Conservation (phyloP, 23 tunicate genomes). For the Phallusia fumigata region DNA sequence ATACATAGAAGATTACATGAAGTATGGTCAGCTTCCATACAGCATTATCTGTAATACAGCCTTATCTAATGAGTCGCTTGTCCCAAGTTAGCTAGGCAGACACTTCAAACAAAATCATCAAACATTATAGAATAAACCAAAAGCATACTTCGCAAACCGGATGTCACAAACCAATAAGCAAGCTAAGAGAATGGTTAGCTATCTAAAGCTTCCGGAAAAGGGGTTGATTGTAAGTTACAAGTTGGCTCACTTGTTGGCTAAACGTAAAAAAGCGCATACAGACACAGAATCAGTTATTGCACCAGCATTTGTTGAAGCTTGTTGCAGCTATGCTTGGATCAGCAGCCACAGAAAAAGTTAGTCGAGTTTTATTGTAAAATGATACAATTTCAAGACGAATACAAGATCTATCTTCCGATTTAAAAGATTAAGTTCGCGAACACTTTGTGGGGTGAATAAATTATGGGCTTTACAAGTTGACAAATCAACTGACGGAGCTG, state of each 20-base stretch:
- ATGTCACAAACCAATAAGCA: constrained; percentile 41
- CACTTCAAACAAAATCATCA: constrained; percentile 40
- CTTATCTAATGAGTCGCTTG: constrained; percentile 67
- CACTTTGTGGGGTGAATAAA: constrained; percentile 42
- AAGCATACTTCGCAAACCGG: constrained; percentile 15
- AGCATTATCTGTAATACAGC: neutral
- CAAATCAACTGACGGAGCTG: constrained; percentile 59
- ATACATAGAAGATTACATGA: no score
- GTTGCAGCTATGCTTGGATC: constrained; percentile 61
- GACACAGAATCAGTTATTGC: constrained; percentile 67
- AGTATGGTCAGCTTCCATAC: no score
- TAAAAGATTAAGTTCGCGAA: constrained; percentile 56
- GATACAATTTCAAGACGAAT: constrained; percentile 47
- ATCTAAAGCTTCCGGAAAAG: constrained; percentile 73
- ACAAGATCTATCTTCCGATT: constrained; percentile 53
- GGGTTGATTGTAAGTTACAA: constrained; percentile 52
- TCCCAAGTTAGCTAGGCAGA: constrained; percentile 64
- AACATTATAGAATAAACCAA: constrained; percentile 53
- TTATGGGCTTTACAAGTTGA: constrained; percentile 54
- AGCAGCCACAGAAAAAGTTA: constrained; percentile 56
- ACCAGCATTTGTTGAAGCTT: constrained; percentile 66
- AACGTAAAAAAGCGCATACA: constrained; percentile 68
- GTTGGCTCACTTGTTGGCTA: constrained; percentile 65
- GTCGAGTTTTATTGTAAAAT: constrained; percentile 42
- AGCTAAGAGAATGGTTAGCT: constrained; percentile 46